Conservation (phyloP, 1,140 invertebrate genomes). For the Atta colombica region DNA sequence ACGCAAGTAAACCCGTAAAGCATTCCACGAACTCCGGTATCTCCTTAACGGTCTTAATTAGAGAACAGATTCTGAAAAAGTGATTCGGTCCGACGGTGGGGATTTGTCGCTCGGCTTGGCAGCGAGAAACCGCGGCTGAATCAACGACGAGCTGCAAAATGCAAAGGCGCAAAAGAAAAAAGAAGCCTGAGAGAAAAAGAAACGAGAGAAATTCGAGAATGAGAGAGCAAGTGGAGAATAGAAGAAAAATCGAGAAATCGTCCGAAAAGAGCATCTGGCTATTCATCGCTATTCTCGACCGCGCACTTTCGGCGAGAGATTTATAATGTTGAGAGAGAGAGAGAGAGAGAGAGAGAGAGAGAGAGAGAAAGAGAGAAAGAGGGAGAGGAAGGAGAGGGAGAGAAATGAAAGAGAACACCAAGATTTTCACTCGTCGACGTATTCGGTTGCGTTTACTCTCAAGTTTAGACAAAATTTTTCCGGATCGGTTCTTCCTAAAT, state of each 20-base stretch:
- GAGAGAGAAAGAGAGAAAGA: conserved; percentile 6
- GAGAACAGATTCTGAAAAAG: conserved; percentile 33
- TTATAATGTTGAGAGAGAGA: conserved; percentile 27
- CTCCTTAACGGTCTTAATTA: conserved; percentile 57
- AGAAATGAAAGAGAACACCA: conserved; percentile 4
- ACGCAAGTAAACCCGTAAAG: conserved; percentile 47
- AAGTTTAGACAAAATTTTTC: conserved; percentile 52
- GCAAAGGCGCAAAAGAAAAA: conserved; percentile 29
- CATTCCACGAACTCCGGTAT: conserved; percentile 5
- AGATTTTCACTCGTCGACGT: conserved; percentile 47
- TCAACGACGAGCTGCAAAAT: conserved; percentile 54
- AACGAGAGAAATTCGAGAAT: conserved; percentile 31
- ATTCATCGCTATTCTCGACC: conserved; percentile 58
- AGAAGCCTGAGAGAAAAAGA: conserved; percentile 32
- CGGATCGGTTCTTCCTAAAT: conserved; percentile 57
- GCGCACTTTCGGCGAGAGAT: conserved; percentile 56
- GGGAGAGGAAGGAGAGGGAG: background rate
- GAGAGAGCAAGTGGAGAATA: background rate
- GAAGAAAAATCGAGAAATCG: conserved; percentile 57
- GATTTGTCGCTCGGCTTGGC: conserved; percentile 46
- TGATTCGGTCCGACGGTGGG: conserved; percentile 18
- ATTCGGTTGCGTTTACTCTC: conserved; percentile 35
- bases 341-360: background rate
- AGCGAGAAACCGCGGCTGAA: conserved; percentile 45
- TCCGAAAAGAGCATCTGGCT: conserved; percentile 62